A percentile compares a stretch with the other conserved stretches of the same genome.
These are phyloP conservation scores for Pangasius macronema DNA, from an alignment of 2,797 vertebrate species.

Conservation along the genomic window DNA sequence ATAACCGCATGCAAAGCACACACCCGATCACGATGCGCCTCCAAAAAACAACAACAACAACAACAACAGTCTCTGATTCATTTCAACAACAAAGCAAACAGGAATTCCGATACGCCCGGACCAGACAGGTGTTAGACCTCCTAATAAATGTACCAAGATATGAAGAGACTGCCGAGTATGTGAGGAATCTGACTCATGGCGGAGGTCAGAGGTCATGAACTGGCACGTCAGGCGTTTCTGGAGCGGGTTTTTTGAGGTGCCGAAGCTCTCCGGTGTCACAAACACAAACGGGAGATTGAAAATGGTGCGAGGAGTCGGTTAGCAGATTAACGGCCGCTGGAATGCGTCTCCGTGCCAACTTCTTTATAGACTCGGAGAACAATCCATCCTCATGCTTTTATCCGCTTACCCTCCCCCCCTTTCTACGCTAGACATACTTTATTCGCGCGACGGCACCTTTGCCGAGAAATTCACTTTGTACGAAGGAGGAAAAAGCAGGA, in stretches of 20 bases:
- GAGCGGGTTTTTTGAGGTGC: neutral
- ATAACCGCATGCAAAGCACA: neutral
- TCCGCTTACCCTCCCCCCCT: no score
- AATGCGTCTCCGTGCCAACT: constrained; percentile 20
- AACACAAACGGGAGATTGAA: no score
- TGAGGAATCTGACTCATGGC: constrained; percentile 42
- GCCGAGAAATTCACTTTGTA: no score
- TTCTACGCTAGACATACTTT: no score
- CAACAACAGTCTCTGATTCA: no score
- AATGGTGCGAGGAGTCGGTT: constrained; percentile 9
- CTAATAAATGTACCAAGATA: neutral
- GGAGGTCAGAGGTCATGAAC: neutral
- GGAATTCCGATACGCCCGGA: no score
- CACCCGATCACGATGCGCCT: neutral
- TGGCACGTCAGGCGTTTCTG: neutral
- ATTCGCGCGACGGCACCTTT: no score
- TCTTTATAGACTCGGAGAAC: neutral
- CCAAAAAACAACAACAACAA: neutral
- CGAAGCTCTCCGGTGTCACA: neutral
- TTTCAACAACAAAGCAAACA: neutral
- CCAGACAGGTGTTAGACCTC: neutral
- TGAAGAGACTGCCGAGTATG: constrained; percentile 19
- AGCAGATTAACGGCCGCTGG: constrained; percentile 37
- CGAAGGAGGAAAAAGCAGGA: constrained; percentile 61
- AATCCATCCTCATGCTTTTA: neutral